Evolutionary conservation across 2,797 vertebrate genomes (phyloP).

Genomic region (Onychomys leucogaster): DNA sequence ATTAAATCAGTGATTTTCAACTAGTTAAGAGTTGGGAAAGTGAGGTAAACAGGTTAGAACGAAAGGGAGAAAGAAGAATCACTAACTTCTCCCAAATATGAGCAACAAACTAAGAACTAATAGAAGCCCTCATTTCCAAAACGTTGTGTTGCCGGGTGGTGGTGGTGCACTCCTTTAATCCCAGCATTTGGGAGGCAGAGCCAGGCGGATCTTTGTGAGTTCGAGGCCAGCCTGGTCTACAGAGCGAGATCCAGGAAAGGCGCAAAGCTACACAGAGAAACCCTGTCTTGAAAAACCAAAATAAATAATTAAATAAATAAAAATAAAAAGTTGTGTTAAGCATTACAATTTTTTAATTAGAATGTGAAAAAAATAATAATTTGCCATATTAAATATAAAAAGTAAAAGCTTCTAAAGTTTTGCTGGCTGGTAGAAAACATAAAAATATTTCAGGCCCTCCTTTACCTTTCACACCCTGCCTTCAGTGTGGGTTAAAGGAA

Average conservation of each 20-base stretch:
- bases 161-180: no score
- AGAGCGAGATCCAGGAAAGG: no score
- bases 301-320: no score
- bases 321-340: neutral
- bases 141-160: neutral
- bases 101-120: neutral
- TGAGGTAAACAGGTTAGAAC: neutral
- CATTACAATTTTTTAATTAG: neutral
- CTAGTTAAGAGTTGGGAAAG: neutral
- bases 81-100: neutral
- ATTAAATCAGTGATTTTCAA: neutral
- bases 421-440: neutral
- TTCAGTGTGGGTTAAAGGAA: neutral
- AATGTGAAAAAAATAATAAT: neutral
- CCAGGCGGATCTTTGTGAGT: no score
- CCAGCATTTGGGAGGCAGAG: no score
- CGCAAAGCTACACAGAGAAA: no score
- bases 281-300: no score
- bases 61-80: neutral
- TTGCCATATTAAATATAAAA: constrained; percentile 1
- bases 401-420: neutral
- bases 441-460: neutral
- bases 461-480: neutral
- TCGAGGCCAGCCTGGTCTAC: no score
- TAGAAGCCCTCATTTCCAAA: neutral